Evolutionary conservation across 2,797 vertebrate species (phyloP), one percentile per base, ranked within the genome.

Genomic region (Lemur catta): DNA sequence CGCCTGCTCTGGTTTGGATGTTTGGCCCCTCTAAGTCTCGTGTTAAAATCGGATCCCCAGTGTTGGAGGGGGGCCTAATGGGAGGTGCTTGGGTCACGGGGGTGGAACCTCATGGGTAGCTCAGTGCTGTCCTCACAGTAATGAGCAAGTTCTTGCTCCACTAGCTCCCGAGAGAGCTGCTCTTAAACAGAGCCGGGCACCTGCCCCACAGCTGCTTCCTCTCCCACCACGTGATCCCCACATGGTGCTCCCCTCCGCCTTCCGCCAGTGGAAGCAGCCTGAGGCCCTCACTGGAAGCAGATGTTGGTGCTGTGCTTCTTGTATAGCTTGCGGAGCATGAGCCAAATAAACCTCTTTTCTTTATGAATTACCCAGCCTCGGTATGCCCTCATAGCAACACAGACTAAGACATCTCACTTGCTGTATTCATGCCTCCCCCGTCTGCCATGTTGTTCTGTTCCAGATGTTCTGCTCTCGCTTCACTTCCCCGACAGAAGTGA

Each of bases 341-440:
- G 33, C 33, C 33, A 20, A 2, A 65, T 8, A 65, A 65, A 35
- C 33, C 63, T 65, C 33, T n/a, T n/a, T n/a, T n/a, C 33, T 65
- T 65, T 10, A 9, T n/a, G 33, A 65, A 65, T 65, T 17, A 20
- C 63, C n/a, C 63, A 65, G 63, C 15, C 63, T 35, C 63, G 4
- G 63, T n/a, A 4, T 17, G 8, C 33, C 33, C 35, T n/a, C 33
- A n/a, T 20, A 65, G 63, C 63, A 65, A 18, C 63, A 65, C 63
- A n/a, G 63, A 65, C 63, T n/a, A 6, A 12, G n/a, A 35, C 57
- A 30, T 6, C 12, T 35, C 52, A 41, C 26, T 20, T 14, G n/a
- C 2, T 33, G 41, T 2, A 10, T 4, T 9, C 50, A 2, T 0
- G 28, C 1, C 43, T 7, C 9, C 48, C 20, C 14, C 2, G 20